A percentile compares a stretch with the other conserved stretches of the same genome.
These are phyloP conservation scores for Idaea biselata DNA, from an alignment of 2,888 invertebrate genomes.

Conservation along the genomic window DNA sequence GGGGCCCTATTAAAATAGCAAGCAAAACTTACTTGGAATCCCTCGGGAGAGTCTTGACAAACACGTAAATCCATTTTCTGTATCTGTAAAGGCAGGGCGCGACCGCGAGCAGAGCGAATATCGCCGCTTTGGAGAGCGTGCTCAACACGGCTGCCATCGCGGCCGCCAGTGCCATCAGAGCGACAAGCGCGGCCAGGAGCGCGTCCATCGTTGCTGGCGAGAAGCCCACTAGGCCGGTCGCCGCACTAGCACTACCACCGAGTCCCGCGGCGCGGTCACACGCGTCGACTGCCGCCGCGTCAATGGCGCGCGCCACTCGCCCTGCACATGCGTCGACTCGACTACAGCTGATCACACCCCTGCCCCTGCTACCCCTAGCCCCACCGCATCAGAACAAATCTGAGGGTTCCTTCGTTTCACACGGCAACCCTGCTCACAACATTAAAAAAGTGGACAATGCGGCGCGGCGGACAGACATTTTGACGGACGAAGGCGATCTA, in stretches of 20 bases:
- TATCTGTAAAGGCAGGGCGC: slow-evolving; percentile 79
- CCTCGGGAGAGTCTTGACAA: slow-evolving; percentile 83
- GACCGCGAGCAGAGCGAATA: slow-evolving; percentile 82
- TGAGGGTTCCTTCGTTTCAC: slow-evolving; percentile 5
- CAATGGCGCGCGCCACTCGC: slow-evolving; percentile 43
- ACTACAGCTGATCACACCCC: slow-evolving; percentile 65
- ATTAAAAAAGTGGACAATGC: slow-evolving; percentile 23
- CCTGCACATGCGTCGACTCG: slow-evolving; percentile 70
- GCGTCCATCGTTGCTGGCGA: slow-evolving; percentile 75
- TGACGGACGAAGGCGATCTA: slow-evolving; percentile 33
- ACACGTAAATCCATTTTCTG: slow-evolving; percentile 81
- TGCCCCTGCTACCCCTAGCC: slow-evolving; percentile 46
- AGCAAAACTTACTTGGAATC: slow-evolving; percentile 82
- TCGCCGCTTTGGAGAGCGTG: slow-evolving; percentile 85
- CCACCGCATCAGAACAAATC: slow-evolving; percentile 38
- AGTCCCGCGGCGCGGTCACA: slow-evolving; percentile 35
- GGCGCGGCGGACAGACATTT: slow-evolving; percentile 22
- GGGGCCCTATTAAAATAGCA: slow-evolving; percentile 7
- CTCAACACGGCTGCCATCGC: slow-evolving; percentile 81
- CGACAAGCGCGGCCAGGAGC: slow-evolving; percentile 74
- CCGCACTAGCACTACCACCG: slow-evolving; percentile 26
- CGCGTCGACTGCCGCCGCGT: slow-evolving; percentile 42
- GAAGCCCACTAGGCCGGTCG: slow-evolving; percentile 67
- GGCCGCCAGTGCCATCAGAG: slow-evolving; percentile 76
- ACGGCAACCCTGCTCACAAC: slow-evolving; percentile 7